phyloP scores from a whole-genome alignment of 2,888 invertebrate species.

The Apamea epomidion region DNA sequence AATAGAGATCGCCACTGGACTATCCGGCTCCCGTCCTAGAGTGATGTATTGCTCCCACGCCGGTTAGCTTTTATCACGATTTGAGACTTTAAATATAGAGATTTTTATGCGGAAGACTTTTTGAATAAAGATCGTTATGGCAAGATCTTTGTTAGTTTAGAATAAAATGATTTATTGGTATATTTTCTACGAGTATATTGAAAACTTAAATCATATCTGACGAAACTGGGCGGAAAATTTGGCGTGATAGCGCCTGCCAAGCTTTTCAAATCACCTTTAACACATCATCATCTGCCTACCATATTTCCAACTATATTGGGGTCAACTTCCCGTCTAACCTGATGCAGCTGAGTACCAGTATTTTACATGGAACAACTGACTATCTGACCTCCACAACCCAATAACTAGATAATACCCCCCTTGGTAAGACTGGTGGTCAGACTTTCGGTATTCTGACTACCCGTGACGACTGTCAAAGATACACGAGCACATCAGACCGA shows the following conservation, averaged over 20 bases:
- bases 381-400: too few relatives aligned
- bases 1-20: slow-evolving; percentile 76
- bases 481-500: not conserved
- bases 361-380: too few relatives aligned
- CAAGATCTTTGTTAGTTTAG: not conserved
- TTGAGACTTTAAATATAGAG: slow-evolving; percentile 56
- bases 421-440: not conserved
- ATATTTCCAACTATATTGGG: not conserved
- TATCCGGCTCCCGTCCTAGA: slow-evolving; percentile 63
- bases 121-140: slow-evolving; percentile 20
- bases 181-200: not conserved
- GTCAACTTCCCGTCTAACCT: not conserved
- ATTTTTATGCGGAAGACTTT: slow-evolving; percentile 46
- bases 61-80: slow-evolving; percentile 57
- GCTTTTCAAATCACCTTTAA: not conserved
- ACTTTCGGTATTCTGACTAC: not conserved
- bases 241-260: not conserved
- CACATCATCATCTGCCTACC: not conserved
- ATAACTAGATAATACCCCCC: not conserved
- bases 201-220: not conserved
- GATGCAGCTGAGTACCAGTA: not conserved
- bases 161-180: not conserved
- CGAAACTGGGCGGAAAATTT: not conserved
- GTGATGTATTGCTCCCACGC: slow-evolving; percentile 74
- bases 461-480: not conserved